Conservation (phyloP, 2,797 vertebrate species). For the Lacerta agilis region DNA sequence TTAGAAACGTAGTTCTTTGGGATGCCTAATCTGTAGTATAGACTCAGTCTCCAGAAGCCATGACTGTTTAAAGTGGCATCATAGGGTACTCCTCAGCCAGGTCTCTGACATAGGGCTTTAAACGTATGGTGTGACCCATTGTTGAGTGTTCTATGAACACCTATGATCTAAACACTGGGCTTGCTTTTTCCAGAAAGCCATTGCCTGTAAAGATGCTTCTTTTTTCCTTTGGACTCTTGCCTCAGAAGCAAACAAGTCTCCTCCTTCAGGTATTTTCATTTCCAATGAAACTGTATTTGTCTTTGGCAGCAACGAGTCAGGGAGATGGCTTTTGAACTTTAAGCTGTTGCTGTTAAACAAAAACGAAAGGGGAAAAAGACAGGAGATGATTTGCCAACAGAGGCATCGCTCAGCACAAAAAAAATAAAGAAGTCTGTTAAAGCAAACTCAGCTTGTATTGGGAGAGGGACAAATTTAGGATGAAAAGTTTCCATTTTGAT, state of each 20-base stretch:
- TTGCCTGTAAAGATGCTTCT: neutral
- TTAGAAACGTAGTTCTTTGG: too few relatives aligned
- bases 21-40: too few relatives aligned
- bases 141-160: neutral
- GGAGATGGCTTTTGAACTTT: constrained; percentile 5
- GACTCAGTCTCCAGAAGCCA: too few relatives aligned
- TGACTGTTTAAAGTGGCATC: too few relatives aligned
- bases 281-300: constrained; percentile 1
- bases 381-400: neutral
- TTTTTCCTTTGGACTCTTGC: neutral
- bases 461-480: neutral
- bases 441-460: neutral
- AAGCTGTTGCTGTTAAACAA: neutral
- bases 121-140: neutral
- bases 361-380: neutral
- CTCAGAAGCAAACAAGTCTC: neutral
- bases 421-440: neutral
- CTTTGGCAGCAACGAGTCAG: neutral
- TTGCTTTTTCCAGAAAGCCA: neutral
- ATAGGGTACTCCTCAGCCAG: too few relatives aligned
- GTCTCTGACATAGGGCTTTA: neutral
- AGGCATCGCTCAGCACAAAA: neutral
- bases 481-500: neutral
- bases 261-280: constrained; percentile 3
- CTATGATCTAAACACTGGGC: neutral